These are phyloP conservation scores for Podilymbus podiceps DNA, from an alignment of 2,113 vertebrate genomes.

Conservation along the genomic window DNA sequence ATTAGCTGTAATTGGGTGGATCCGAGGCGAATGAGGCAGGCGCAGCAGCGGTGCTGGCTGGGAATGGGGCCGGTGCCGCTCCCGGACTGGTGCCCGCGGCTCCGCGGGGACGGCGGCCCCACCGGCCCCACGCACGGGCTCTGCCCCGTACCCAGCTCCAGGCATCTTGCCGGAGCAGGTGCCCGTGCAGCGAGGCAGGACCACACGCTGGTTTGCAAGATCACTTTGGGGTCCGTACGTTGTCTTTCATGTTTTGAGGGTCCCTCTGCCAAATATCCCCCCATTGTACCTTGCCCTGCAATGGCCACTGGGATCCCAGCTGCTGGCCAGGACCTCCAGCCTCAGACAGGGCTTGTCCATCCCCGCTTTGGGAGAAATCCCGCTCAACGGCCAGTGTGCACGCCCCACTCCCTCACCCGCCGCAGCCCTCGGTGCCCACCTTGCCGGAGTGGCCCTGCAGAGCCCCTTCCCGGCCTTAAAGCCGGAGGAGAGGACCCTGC, in stretches of 20 bases:
- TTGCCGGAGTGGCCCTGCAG: neutral
- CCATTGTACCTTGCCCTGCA: fast-evolving
- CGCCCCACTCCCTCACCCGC: fast-evolving
- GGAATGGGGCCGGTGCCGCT: neutral
- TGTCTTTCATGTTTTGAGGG: neutral
- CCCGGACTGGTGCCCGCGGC: neutral
- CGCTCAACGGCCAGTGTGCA: fast-evolving
- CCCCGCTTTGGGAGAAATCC: neutral
- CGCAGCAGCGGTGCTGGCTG: neutral
- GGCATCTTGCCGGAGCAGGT: fast-evolving
- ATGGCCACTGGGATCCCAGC: neutral
- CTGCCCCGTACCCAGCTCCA: neutral
- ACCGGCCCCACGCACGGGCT: fast-evolving
- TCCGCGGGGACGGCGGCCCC: neutral
- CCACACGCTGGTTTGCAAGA: fast-evolving
- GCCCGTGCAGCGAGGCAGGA: fast-evolving
- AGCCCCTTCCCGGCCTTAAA: neutral
- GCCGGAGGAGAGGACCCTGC: neutral
- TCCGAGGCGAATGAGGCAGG: slow-evolving; percentile 48
- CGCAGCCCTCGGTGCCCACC: neutral
- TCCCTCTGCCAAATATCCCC: neutral
- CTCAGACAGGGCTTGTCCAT: neutral
- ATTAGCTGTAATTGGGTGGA: slow-evolving; percentile 75
- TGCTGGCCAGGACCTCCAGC: neutral
- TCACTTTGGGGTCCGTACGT: fast-evolving